Conservation (phyloP, 1,140 invertebrate genomes). For the Drosophila simulans region DNA sequence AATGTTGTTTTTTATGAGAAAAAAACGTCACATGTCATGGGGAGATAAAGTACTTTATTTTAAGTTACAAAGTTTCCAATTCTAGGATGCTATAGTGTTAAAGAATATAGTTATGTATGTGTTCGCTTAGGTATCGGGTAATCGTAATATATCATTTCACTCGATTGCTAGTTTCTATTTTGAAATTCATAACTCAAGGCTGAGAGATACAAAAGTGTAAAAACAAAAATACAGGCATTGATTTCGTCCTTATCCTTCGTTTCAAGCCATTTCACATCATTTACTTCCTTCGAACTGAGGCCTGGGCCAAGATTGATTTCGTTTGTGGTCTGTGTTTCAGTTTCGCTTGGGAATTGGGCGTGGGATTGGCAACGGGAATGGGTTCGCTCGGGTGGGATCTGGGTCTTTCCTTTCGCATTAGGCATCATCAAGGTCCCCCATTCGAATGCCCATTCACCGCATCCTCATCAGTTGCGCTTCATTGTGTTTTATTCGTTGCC, state of each 20-base stretch:
- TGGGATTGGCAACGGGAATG: not conserved
- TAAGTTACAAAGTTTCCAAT: not conserved
- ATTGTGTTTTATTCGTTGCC: constrained; percentile 76
- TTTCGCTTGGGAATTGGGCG: constrained; percentile 6
- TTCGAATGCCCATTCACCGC: constrained; percentile 44
- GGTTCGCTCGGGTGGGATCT: constrained; percentile 21
- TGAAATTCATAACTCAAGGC: constrained; percentile 2
- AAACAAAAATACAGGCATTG: constrained; percentile 54
- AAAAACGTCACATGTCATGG: constrained; percentile 11
- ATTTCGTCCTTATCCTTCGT: constrained; percentile 64
- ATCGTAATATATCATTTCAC: too few species aligned
- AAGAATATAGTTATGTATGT: not conserved
- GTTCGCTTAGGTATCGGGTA: not conserved
- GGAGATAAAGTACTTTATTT: constrained; percentile 14
- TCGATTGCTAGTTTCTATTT: not conserved
- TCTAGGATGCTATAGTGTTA: not conserved
- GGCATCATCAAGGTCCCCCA: constrained; percentile 40
- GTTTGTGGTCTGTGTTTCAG: constrained; percentile 20
- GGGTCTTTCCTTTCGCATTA: constrained; percentile 53
- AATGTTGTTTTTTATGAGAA: constrained; percentile 10
- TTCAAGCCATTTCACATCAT: constrained; percentile 77
- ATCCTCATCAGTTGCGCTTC: constrained; percentile 72
- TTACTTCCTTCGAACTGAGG: constrained; percentile 36
- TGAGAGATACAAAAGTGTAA: constrained; percentile 10
- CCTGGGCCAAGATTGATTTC: constrained; percentile 22